These are phyloP conservation scores for Rhagoletis pomonella DNA, from an alignment of 1,140 invertebrate species.

Conservation along the genomic window DNA sequence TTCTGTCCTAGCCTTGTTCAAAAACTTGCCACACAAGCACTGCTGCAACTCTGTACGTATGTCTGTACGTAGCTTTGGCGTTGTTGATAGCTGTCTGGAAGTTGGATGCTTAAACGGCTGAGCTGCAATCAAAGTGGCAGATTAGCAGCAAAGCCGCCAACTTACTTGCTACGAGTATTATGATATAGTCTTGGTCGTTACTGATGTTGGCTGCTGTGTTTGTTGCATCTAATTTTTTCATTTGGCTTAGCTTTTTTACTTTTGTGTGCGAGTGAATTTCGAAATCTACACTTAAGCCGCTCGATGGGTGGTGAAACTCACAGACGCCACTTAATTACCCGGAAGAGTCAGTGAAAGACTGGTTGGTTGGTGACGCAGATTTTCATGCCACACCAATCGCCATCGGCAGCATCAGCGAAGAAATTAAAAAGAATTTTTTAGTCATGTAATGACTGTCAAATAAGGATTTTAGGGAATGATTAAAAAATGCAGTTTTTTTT, in stretches of 20 bases:
- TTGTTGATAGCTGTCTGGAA: constrained; percentile 15
- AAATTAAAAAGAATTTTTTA: not conserved
- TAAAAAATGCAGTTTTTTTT: too few relatives aligned
- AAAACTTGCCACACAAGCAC: not conserved
- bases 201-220: not conserved
- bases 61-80: too few relatives aligned
- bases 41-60: not conserved
- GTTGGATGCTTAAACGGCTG: not conserved
- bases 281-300: constrained; percentile 33
- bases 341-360: constrained; percentile 53
- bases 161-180: not conserved
- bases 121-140: constrained; percentile 42
- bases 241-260: not conserved
- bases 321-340: constrained; percentile 56
- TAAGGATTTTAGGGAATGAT: too few relatives aligned
- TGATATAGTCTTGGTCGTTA: constrained; percentile 6
- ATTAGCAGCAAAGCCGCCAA: not conserved
- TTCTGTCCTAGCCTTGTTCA: not conserved
- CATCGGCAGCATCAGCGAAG: not conserved
- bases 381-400: constrained; percentile 31
- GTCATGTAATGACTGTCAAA: too few relatives aligned
- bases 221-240: not conserved
- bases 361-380: constrained; percentile 19
- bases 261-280: not conserved
- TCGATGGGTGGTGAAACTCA: constrained; percentile 44